phyloP scores from a whole-genome alignment of 2,888 invertebrate species.

The Cantharis rustica region DNA sequence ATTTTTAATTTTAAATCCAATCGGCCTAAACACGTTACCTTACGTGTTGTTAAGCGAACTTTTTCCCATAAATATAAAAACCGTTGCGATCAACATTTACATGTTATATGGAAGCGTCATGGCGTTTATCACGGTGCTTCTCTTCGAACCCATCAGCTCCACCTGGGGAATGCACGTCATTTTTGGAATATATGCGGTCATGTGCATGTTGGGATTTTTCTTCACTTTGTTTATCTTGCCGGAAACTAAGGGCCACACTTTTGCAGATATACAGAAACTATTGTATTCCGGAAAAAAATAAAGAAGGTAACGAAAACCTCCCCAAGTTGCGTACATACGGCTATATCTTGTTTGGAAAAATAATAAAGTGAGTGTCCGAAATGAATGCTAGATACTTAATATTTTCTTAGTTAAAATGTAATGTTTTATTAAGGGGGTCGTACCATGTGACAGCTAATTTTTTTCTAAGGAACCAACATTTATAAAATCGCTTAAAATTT shows the following conservation, averaged over 20 bases:
- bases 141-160: slow-evolving; percentile 63
- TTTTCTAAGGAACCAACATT: no score
- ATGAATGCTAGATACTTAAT: background rate
- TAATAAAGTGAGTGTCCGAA: background rate
- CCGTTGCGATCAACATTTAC: slow-evolving; percentile 62
- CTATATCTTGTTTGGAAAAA: background rate
- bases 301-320: background rate
- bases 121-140: slow-evolving; percentile 63
- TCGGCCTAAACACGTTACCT: slow-evolving; percentile 64
- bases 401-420: background rate
- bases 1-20: slow-evolving; percentile 63
- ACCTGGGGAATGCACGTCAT: slow-evolving; percentile 62
- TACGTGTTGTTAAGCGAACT: slow-evolving; percentile 67
- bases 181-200: slow-evolving; percentile 62
- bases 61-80: slow-evolving; percentile 67
- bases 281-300: slow-evolving; percentile 45
- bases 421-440: background rate
- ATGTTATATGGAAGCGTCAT: slow-evolving; percentile 62
- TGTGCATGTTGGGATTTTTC: slow-evolving; percentile 61
- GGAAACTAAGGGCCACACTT: slow-evolving; percentile 66
- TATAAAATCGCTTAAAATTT: no score
- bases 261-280: slow-evolving; percentile 65
- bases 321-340: background rate
- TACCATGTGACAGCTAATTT: no score
- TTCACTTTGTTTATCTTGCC: slow-evolving; percentile 64